Conservation (phyloP, 1,140 invertebrate genomes). For the Trachymyrmex septentrionalis region DNA sequence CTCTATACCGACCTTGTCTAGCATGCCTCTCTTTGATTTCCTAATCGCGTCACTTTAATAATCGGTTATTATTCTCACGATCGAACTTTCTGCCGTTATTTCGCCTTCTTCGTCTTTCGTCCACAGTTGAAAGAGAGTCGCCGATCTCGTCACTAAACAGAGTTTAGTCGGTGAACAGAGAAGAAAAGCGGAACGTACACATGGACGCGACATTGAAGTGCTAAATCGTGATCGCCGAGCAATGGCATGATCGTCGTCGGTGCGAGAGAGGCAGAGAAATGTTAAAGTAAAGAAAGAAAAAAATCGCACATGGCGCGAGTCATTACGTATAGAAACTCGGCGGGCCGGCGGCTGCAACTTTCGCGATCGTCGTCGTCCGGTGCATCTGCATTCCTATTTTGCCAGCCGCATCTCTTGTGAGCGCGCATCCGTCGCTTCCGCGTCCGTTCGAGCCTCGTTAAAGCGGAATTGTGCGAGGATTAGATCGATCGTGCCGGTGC, state of each 20-base stretch:
- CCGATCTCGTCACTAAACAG: not conserved
- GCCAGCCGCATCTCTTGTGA: slow-evolving; percentile 8
- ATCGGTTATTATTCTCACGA: not conserved
- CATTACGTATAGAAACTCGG: slow-evolving; percentile 75
- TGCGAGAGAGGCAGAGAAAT: slow-evolving; percentile 33
- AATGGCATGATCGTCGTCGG: not conserved
- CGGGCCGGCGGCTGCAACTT: slow-evolving; percentile 39
- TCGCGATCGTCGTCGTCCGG: slow-evolving; percentile 57
- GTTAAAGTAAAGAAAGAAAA: slow-evolving; percentile 35
- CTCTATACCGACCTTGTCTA: not conserved
- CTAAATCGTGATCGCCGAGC: slow-evolving; percentile 30
- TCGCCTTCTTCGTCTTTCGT: not conserved
- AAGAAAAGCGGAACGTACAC: slow-evolving; percentile 14
- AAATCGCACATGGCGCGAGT: slow-evolving; percentile 42
- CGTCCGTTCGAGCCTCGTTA: slow-evolving; percentile 75
- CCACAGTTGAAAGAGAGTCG: too few species aligned
- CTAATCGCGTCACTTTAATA: slow-evolving; percentile 35
- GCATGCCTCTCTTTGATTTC: not conserved
- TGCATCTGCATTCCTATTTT: slow-evolving; percentile 73
- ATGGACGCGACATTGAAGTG: slow-evolving; percentile 8
- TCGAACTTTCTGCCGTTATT: not conserved
- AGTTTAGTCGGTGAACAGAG: not conserved
- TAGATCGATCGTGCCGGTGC: not conserved
- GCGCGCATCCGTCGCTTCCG: slow-evolving; percentile 69
- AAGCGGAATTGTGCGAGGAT: slow-evolving; percentile 23